Evolutionary conservation across 2,797 vertebrate species (phyloP).

Genomic region (Protosalanx chinensis): DNA sequence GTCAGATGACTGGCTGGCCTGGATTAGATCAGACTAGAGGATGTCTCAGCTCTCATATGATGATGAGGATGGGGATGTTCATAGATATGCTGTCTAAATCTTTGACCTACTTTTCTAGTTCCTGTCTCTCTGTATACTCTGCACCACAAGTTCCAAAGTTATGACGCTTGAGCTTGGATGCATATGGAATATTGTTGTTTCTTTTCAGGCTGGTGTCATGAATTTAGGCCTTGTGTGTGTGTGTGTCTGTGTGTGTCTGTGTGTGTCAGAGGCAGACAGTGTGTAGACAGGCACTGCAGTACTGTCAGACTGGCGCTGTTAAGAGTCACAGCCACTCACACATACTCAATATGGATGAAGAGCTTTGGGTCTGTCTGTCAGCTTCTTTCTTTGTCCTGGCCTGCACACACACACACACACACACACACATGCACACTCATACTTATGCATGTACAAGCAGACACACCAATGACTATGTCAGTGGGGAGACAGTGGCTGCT

Average conservation of each 20-base stretch:
- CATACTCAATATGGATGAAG: not conserved
- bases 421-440: not conserved
- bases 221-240: too few relatives aligned
- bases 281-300: not conserved
- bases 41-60: slow-evolving; percentile 10
- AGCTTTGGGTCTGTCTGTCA: not conserved
- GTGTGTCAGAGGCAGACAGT: not conserved
- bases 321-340: not conserved
- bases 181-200: too few relatives aligned
- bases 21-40: slow-evolving; percentile 27
- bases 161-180: too few relatives aligned
- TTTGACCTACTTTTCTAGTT: slow-evolving; percentile 41
- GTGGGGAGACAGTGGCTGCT: not conserved
- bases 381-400: not conserved
- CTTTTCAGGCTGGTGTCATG: too few relatives aligned
- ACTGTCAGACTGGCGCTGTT: not conserved
- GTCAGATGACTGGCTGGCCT: slow-evolving; percentile 35
- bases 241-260: too few relatives aligned
- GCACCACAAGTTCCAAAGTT: slow-evolving; percentile 3
- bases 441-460: not conserved
- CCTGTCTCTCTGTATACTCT: slow-evolving; percentile 11
- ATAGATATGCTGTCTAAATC: slow-evolving; percentile 25
- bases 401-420: slow-evolving; percentile 1
- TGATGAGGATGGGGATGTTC: slow-evolving; percentile 10
- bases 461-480: not conserved